A percentile compares a stretch with the other conserved stretches of the same genome.
These are phyloP conservation scores for Cyclura pinguis DNA, from an alignment of 2,797 vertebrate species.

Conservation along the genomic window DNA sequence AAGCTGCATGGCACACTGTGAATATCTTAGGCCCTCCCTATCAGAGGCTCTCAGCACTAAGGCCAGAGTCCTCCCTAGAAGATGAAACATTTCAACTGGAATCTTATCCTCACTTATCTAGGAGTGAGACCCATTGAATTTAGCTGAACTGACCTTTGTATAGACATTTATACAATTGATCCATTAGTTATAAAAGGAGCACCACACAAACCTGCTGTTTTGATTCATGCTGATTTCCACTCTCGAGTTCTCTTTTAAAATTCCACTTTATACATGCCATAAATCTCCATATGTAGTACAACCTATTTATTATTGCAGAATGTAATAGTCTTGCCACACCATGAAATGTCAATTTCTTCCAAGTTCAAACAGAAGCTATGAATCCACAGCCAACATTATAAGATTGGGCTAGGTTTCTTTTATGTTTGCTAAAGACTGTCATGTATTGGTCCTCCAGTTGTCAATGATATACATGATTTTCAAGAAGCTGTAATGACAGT, in stretches of 20 bases:
- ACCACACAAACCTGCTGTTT: conserved; percentile 33
- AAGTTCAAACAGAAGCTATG: background rate
- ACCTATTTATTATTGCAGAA: conserved; percentile 12
- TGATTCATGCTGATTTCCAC: conserved; percentile 35
- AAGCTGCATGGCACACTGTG: conserved; percentile 2
- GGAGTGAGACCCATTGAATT: background rate
- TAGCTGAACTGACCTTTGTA: background rate
- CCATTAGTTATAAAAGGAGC: background rate
- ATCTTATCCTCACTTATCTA: background rate
- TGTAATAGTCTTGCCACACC: background rate
- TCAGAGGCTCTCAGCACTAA: background rate
- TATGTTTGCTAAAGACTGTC: background rate
- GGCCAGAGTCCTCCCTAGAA: conserved; percentile 19
- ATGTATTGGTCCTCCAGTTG: background rate
- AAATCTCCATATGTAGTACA: conserved; percentile 20
- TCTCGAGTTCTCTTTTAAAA: conserved; percentile 24
- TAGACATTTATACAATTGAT: background rate
- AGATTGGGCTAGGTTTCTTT: background rate
- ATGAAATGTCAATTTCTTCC: conserved; percentile 4
- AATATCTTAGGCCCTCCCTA: background rate
- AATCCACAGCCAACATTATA: background rate
- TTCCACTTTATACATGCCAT: conserved; percentile 32
- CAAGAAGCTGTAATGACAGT: background rate
- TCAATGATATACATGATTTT: background rate
- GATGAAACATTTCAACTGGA: background rate